phyloP scores from a whole-genome alignment of 2,888 invertebrate genomes.

The Xylota sylvarum region DNA sequence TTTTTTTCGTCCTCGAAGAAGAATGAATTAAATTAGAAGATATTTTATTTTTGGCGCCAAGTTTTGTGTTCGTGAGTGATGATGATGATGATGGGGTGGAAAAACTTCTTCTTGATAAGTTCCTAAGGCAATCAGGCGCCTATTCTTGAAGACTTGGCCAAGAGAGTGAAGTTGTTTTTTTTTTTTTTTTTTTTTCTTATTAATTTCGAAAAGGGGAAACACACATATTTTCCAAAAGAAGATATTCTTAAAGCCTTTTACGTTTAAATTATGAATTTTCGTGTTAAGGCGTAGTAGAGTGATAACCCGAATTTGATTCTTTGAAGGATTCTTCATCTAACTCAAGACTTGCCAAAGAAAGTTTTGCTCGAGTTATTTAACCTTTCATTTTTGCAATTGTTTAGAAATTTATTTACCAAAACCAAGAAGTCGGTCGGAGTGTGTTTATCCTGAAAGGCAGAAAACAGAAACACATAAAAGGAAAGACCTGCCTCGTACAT shows the following conservation, averaged over 20 bases:
- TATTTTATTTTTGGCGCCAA: conserved; percentile 76
- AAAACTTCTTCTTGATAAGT: conserved; percentile 65
- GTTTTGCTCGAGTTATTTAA: background rate
- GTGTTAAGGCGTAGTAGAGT: conserved; percentile 9
- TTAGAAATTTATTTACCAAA: too few relatives aligned
- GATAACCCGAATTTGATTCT: conserved; percentile 39
- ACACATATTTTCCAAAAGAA: too few relatives aligned
- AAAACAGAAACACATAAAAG: too few relatives aligned
- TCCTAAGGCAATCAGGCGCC: conserved; percentile 73
- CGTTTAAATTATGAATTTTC: conserved; percentile 22
- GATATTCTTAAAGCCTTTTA: conserved; percentile 42
- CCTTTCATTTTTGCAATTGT: too few relatives aligned
- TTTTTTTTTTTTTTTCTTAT: background rate
- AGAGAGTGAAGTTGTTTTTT: conserved; percentile 19
- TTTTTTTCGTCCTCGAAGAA: conserved; percentile 4
- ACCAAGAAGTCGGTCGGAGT: too few relatives aligned
- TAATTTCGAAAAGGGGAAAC: conserved; percentile 2
- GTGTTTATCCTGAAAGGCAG: too few relatives aligned
- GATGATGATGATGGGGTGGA: conserved; percentile 71
- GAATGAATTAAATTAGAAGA: conserved; percentile 75
- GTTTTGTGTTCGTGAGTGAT: conserved; percentile 74
- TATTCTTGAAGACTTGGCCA: conserved; percentile 61
- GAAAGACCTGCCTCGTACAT: too few relatives aligned
- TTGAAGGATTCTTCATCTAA: conserved; percentile 9
- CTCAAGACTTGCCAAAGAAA: background rate